Conservation (phyloP, 2,888 invertebrate genomes). For the Patella caerulea region DNA sequence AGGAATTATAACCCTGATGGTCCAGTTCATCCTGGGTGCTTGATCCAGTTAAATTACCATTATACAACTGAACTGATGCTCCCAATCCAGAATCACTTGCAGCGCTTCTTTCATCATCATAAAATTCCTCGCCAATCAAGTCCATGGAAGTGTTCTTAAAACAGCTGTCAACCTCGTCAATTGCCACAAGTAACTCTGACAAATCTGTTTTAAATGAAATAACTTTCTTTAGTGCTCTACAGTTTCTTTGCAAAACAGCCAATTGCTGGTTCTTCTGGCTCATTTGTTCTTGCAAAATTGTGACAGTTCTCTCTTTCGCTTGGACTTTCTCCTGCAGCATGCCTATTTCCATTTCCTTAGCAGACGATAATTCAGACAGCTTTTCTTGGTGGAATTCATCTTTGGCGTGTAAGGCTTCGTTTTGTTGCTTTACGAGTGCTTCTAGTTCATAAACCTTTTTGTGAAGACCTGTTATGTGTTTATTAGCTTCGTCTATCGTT, state of each 20-base stretch:
- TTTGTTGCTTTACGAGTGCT: constrained; percentile 53
- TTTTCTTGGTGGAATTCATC: constrained; percentile 42
- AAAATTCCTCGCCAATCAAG: neutral
- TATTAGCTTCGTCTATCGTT: constrained; percentile 69
- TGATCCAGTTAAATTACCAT: neutral
- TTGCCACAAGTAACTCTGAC: constrained; percentile 32
- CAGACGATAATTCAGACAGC: constrained; percentile 31
- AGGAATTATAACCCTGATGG: neutral
- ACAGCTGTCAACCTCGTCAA: constrained; percentile 37
- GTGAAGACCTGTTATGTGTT: constrained; percentile 66
- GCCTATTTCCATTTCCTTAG: constrained; percentile 38
- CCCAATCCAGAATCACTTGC: neutral
- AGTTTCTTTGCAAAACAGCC: constrained; percentile 32
- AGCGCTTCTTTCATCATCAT: neutral
- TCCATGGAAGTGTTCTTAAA: neutral
- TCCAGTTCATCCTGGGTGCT: neutral
- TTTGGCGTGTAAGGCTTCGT: constrained; percentile 48
- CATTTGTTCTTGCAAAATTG: constrained; percentile 45
- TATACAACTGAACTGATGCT: neutral
- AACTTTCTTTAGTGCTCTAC: constrained; percentile 28
- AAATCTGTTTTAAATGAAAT: constrained; percentile 35
- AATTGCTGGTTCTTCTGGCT: constrained; percentile 43
- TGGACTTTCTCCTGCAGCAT: constrained; percentile 34
- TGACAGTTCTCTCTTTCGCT: constrained; percentile 46
- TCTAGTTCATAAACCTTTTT: constrained; percentile 65